Evolutionary conservation across 2,113 vertebrate genomes (phyloP).

Genomic region (Erpornis zantholeuca): DNA sequence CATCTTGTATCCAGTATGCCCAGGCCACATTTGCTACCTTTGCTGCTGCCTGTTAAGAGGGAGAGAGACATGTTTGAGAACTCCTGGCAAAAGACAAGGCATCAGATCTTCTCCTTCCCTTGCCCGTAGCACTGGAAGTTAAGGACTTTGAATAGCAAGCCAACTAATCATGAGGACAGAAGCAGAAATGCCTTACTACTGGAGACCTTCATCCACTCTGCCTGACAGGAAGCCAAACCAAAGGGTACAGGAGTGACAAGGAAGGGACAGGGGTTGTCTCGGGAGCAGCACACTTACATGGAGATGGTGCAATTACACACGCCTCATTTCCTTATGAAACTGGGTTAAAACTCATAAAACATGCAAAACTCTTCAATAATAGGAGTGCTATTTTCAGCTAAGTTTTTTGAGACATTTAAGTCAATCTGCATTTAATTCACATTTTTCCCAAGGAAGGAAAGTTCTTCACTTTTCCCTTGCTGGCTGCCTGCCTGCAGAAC

Average conservation of each 20-base stretch:
- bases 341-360: background rate
- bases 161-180: rapidly evolving
- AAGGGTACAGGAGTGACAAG: background rate
- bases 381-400: background rate
- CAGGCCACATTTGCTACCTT: rapidly evolving
- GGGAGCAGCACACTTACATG: background rate
- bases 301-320: background rate
- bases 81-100: background rate
- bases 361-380: background rate
- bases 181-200: background rate
- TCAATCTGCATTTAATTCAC: background rate
- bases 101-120: background rate
- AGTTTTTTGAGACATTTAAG: background rate
- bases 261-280: background rate
- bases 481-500: background rate
- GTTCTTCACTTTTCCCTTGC: background rate
- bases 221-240: background rate
- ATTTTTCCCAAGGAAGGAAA: background rate
- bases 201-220: background rate
- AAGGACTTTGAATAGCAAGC: background rate
- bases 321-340: background rate
- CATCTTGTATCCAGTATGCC: background rate
- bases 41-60: background rate
- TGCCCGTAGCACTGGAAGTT: rapidly evolving
- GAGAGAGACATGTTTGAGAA: rapidly evolving